phyloP scores from a whole-genome alignment of 2,113 vertebrate species.

The Bos taurus region DNA sequence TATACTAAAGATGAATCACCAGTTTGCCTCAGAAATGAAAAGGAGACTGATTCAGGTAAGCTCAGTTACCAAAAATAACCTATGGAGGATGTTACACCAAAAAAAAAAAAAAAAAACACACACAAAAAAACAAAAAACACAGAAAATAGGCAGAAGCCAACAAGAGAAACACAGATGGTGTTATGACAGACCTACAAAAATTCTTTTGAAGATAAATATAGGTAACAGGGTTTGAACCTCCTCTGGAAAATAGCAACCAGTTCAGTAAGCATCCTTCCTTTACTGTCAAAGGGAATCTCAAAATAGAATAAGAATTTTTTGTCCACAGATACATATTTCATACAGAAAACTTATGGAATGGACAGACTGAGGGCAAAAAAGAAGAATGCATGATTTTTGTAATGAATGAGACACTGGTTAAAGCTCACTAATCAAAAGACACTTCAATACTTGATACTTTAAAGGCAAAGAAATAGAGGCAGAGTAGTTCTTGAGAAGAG shows the following conservation, averaged over 20 bases:
- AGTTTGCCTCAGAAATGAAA: conserved; percentile 18
- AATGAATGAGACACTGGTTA: background rate
- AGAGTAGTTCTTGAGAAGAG: background rate
- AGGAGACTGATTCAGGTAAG: conserved; percentile 35
- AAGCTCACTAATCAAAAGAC: background rate
- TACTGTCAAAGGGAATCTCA: background rate
- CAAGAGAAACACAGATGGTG: background rate
- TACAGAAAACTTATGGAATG: background rate
- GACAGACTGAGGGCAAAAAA: background rate
- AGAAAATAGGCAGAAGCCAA: background rate
- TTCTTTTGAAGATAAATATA: conserved; percentile 34
- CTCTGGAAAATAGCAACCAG: background rate
- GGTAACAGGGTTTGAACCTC: background rate
- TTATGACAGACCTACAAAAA: background rate
- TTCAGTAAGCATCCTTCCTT: background rate
- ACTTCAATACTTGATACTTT: background rate
- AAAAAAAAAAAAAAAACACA: background rate
- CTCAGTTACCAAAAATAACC: conserved; percentile 52
- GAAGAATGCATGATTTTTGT: background rate
- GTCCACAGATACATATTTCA: background rate
- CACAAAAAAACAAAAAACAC: background rate
- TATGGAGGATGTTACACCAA: conserved; percentile 1
- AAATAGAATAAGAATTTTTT: background rate
- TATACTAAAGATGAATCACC: conserved; percentile 11
- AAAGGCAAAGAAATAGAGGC: background rate